Conservation (phyloP, 1,140 invertebrate species). For the Parapsyche elsis region DNA sequence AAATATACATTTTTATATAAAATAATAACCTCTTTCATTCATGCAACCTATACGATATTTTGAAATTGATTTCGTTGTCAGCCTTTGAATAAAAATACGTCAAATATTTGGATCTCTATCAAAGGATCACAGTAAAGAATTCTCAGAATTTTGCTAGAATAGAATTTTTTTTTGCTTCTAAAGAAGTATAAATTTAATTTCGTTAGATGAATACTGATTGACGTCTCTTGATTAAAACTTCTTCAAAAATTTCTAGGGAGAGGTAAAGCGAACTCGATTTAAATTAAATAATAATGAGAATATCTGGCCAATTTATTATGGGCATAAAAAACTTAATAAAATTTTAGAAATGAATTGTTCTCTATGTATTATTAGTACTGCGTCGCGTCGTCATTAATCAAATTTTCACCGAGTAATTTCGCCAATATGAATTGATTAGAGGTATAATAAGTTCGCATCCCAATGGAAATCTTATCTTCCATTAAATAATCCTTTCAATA, state of each 20-base stretch:
- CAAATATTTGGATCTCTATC: not conserved
- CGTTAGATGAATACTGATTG: constrained; percentile 1
- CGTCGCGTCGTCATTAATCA: no score
- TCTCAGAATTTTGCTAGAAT: not conserved
- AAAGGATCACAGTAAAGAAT: not conserved
- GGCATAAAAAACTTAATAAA: not conserved
- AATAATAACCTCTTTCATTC: constrained; percentile 7
- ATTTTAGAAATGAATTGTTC: no score
- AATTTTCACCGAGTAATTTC: no score
- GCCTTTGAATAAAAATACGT: no score
- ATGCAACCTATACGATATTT: not conserved
- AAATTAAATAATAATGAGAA: not conserved
- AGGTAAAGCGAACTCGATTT: not conserved
- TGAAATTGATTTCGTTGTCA: no score
- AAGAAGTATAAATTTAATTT: constrained; percentile 2
- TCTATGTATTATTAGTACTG: no score
- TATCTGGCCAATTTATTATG: not conserved
- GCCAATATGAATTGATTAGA: no score
- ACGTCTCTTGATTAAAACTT: constrained; percentile 24
- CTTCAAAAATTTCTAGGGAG: not conserved
- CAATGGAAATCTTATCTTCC: no score
- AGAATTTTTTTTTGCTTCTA: not conserved
- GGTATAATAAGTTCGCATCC: no score
- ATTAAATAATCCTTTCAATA: no score
- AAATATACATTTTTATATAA: constrained; percentile 27